Evolutionary conservation across 2,113 vertebrate genomes (phyloP).

Genomic region (Capricornis sumatraensis): DNA sequence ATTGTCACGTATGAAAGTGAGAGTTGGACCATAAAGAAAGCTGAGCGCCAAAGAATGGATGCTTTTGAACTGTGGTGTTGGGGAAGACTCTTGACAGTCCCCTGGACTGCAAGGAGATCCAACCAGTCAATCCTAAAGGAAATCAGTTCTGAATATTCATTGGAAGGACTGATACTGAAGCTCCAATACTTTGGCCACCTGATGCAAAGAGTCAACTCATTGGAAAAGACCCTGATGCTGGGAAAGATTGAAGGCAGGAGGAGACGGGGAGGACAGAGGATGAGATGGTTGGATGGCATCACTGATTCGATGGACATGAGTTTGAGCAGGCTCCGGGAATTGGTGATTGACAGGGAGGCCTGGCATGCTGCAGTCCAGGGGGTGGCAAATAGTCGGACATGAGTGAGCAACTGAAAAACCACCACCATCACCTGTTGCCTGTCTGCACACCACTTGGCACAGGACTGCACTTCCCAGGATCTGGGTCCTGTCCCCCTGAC

Average conservation of each 20-base stretch:
- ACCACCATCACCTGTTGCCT: background rate
- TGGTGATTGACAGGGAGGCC: background rate
- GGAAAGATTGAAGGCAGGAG: background rate
- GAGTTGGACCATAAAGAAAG: background rate
- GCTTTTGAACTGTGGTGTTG: background rate
- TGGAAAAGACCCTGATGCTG: background rate
- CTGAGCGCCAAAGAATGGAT: background rate
- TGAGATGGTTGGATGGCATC: background rate
- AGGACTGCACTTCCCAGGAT: background rate
- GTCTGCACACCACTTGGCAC: background rate
- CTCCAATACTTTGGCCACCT: background rate
- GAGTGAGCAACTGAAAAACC: background rate
- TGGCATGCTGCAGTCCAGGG: background rate
- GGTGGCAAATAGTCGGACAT: background rate
- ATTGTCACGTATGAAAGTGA: background rate
- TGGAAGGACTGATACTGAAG: background rate
- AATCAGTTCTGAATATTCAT: background rate
- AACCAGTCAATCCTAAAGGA: background rate
- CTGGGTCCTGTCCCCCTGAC: background rate
- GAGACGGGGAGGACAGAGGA: background rate
- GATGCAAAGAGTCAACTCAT: background rate
- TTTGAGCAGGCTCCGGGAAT: background rate
- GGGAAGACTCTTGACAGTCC: background rate
- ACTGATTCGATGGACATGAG: background rate
- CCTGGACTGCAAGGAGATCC: background rate